These are phyloP conservation scores for Sus cebifrons DNA, from an alignment of 2,797 vertebrate genomes.

Conservation along the genomic window DNA sequence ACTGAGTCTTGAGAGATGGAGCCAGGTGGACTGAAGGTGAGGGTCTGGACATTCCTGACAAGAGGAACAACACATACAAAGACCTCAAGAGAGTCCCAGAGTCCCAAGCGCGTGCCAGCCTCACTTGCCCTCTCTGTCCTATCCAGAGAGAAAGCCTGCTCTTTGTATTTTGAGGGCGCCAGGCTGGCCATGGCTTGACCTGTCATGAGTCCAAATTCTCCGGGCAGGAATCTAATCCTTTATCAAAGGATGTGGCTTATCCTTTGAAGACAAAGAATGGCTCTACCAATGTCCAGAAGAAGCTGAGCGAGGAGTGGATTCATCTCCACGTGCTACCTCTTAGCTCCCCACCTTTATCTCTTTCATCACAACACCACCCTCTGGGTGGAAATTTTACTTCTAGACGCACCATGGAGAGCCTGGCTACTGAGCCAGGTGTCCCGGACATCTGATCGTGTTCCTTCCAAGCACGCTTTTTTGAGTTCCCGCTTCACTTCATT, in stretches of 20 bases:
- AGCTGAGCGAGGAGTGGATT: conserved; percentile 44
- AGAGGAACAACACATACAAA: neutral
- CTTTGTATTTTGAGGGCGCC: neutral
- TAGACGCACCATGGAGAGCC: neutral
- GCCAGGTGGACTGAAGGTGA: neutral
- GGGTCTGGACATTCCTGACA: neutral
- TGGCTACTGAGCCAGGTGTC: conserved; percentile 53
- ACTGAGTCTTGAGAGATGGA: conserved; percentile 39
- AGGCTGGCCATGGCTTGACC: neutral
- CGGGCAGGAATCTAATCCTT: conserved; percentile 54
- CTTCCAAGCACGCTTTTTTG: conserved; percentile 49
- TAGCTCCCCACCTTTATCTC: conserved; percentile 23
- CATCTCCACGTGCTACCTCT: conserved; percentile 62
- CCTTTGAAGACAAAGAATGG: conserved; percentile 65
- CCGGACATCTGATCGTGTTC: neutral
- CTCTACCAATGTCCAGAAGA: conserved; percentile 81
- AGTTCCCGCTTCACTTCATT: neutral
- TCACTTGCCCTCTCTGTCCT: conserved; percentile 20
- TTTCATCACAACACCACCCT: conserved; percentile 52
- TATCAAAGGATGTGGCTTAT: conserved; percentile 48
- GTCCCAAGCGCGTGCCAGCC: neutral
- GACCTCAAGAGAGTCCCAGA: neutral
- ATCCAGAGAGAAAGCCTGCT: neutral
- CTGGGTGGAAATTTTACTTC: conserved; percentile 41
- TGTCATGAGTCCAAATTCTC: conserved; percentile 45